Base-by-base conservation (phyloP, 2,113 vertebrate genomes). In the Albula glossodonta region DNA sequence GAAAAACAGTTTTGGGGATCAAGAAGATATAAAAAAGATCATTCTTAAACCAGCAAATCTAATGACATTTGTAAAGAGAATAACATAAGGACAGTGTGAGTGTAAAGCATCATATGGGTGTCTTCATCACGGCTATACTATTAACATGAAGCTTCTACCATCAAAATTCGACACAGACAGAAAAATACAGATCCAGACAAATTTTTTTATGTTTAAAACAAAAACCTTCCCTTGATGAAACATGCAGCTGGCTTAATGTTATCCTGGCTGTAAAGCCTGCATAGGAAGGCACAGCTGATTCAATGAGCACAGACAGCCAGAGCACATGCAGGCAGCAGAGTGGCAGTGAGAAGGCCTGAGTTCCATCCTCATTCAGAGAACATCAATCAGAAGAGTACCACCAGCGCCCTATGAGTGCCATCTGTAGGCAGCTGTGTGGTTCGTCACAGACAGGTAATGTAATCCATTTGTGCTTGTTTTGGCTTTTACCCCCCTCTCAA, bases 361-460 rank as follows among this genome's bases (percentile, higher is more conserved):
- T n/a, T n/a, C 78, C 11, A 79, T 10, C 41, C 49, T 15, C 78
- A 17, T 48, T 79, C 78, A 79, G 78, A 12, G 4, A 31, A 79
- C 78, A 79, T 79, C 41, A 79, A 79, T 79, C 78, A 50, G 31
- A 17, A 50, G 49, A 49, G 78, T 50, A 74, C 70, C 70, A 31
- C 6, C n/a, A 74, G 41, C 78, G 5, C 78, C 48, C 13, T 5
- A 17, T 5, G 78, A 49, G 78, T 15, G 3, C 78, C 25, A 5
- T 17, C 78, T 50, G 78, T 1, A 8, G 5, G 78, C 31, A 41
- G 31, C 31, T 41, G 31, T 41, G 31, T 41, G 78, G 7, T 79
- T 79, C 78, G 41, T 79, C 78, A 49, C 78, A 17, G 48, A 48
- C 78, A 79, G 78, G 48, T 50, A 79, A 79, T 79, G 78, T 19